phyloP scores from a whole-genome alignment of 2,888 invertebrate genomes.

The Panopea generosa region DNA sequence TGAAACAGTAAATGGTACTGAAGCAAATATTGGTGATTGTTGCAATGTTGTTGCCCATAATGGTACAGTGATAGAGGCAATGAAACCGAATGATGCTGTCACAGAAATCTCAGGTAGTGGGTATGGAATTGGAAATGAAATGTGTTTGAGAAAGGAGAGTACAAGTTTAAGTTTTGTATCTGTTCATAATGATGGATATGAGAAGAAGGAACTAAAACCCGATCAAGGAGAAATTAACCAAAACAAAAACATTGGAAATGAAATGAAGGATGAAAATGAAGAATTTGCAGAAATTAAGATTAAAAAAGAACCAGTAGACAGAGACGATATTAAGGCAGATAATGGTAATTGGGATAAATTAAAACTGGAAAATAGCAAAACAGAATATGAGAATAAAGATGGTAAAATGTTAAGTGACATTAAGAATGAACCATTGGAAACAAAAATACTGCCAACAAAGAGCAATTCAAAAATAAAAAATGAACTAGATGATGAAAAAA shows the following conservation, averaged over 20 bases:
- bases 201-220: too few relatives aligned
- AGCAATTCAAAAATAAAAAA: not conserved
- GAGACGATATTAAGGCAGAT: not conserved
- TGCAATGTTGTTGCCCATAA: not conserved
- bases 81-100: too few relatives aligned
- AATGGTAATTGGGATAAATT: constrained; percentile 5
- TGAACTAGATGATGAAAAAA: constrained; percentile 15
- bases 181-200: too few relatives aligned
- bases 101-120: too few relatives aligned
- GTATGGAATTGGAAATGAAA: too few relatives aligned
- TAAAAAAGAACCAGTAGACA: not conserved
- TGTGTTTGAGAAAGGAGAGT: too few relatives aligned
- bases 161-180: too few relatives aligned
- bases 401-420: not conserved
- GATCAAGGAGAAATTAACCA: too few relatives aligned
- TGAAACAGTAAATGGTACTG: constrained; percentile 17
- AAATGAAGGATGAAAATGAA: not conserved
- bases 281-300: not conserved
- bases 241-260: too few relatives aligned
- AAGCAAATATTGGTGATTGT: not conserved
- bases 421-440: constrained; percentile 15
- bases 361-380: not conserved
- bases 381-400: constrained; percentile 18
- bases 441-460: constrained; percentile 3
- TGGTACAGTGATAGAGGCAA: not conserved